Evolutionary conservation across 2,888 invertebrate species (phyloP).

Genomic region (Ethmia dodecea): DNA sequence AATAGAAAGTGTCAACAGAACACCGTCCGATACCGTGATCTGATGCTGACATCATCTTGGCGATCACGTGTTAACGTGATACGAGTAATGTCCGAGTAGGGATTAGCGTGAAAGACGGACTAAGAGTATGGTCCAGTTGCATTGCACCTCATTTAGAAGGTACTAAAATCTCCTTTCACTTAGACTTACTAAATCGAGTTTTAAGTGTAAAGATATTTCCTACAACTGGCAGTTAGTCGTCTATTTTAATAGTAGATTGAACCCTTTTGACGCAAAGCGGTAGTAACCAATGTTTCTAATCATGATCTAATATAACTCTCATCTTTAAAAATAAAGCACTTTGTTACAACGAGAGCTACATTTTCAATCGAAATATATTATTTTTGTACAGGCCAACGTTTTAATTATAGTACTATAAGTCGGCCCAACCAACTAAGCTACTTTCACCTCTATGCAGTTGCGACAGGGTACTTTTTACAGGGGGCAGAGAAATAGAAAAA

Average conservation of each 20-base stretch:
- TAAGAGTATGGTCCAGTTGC: no score
- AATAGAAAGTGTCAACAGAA: no score
- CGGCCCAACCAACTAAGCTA: conserved; percentile 28
- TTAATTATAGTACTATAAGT: conserved; percentile 28
- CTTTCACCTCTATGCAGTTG: conserved; percentile 37
- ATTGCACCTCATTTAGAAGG: no score
- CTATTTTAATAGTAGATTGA: conserved; percentile 7
- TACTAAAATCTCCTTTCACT: no score
- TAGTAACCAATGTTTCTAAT: conserved; percentile 11
- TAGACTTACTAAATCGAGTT: no score
- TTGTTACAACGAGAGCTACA: conserved; percentile 45
- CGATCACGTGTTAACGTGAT: no score
- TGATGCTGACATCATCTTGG: no score
- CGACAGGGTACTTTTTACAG: conserved; percentile 17
- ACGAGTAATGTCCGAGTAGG: no score
- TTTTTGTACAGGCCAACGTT: conserved; percentile 56
- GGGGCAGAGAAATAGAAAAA: conserved; percentile 13
- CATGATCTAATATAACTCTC: conserved; percentile 35
- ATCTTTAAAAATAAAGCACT: conserved; percentile 57
- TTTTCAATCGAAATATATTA: conserved; percentile 50
- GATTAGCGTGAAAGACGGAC: no score
- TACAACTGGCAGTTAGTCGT: no score
- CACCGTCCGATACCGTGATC: no score
- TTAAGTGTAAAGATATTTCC: no score
- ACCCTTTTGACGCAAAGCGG: conserved; percentile 31